These are phyloP conservation scores for Ochotona curzoniae DNA, from an alignment of 2,113 vertebrate genomes.

Conservation along the genomic window DNA sequence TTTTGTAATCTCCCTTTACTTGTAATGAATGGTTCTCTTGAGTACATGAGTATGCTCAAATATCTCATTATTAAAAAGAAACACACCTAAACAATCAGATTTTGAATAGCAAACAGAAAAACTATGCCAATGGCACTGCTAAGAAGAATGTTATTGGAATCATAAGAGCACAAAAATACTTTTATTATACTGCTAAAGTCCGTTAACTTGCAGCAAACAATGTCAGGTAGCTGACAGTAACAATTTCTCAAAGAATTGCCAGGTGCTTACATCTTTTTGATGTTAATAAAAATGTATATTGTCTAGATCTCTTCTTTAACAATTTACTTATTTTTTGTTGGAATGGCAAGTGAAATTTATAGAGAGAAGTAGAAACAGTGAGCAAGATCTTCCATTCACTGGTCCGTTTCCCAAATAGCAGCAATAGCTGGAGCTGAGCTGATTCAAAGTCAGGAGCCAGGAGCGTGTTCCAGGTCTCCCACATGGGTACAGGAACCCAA, in stretches of 20 bases:
- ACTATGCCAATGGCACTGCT: not conserved
- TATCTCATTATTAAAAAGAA: not conserved
- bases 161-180: not conserved
- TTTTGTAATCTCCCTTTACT: not conserved
- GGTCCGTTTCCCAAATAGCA: too few relatives aligned
- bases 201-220: not conserved
- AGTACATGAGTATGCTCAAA: not conserved
- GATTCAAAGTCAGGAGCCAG: too few relatives aligned
- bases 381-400: too few relatives aligned
- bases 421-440: too few relatives aligned
- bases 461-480: too few relatives aligned
- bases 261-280: not conserved
- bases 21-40: not conserved
- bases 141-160: conserved; percentile 36
- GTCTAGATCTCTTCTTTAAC: too few relatives aligned
- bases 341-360: too few relatives aligned
- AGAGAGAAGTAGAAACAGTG: too few relatives aligned
- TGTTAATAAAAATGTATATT: not conserved
- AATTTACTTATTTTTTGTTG: too few relatives aligned
- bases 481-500: too few relatives aligned
- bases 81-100: not conserved
- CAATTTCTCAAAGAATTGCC: not conserved
- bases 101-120: not conserved
- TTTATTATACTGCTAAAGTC: not conserved
- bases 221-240: not conserved